Evolutionary conservation across 2,113 vertebrate genomes (phyloP), one percentile per base, ranked within the genome.

Genomic region (Charadrius vociferus): DNA sequence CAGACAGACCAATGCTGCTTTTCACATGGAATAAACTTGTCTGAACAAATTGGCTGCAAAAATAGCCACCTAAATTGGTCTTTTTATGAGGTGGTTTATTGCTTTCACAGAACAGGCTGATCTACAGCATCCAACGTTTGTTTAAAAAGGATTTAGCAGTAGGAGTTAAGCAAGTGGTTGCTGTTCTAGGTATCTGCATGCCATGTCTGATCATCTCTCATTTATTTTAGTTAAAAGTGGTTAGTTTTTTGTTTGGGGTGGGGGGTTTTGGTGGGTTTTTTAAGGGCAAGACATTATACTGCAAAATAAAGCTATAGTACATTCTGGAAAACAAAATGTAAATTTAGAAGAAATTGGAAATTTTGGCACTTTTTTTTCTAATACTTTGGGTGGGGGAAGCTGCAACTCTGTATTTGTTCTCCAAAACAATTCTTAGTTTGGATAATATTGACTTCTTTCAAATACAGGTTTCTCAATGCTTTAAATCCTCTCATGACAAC

Each of bases 381-480:
- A 53, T 58, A 30, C 13, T 93, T 85, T 52, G 75, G 49, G 55
- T 27, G 78, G 83, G 71, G 27, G 36, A 82, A 93, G 29, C 62
- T 92, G 47, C n/a, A 86, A 56, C 26, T 90, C 74, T 55, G 21
- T 78, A 81, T 68, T 92, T 95, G 73, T 81, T 95, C 93, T 71
- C 27, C 68, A 72, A 90, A 91, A 56, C 67, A 94, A 81, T 85
- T 96, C 75, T 86, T 89, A 91, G 94, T 95, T 92, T 96, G 95
- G 59, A 34, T 96, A 86, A 91, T 96, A 74, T 96, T 97, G 66
- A 97, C 86, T 90, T 93, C 72, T 92, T 92, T 84, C 93, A 94
- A 97, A 93, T 86, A 92, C 88, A 98, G 97, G 84, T 97, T 98
- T 88, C 97, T 98, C 70, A 96, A 80, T 88, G 95, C 96, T 93